Percentiles rank a stretch among this genome's conserved stretches.
phyloP scores from a whole-genome alignment of 2,113 vertebrate genomes.

The Tragelaphus scriptus region DNA sequence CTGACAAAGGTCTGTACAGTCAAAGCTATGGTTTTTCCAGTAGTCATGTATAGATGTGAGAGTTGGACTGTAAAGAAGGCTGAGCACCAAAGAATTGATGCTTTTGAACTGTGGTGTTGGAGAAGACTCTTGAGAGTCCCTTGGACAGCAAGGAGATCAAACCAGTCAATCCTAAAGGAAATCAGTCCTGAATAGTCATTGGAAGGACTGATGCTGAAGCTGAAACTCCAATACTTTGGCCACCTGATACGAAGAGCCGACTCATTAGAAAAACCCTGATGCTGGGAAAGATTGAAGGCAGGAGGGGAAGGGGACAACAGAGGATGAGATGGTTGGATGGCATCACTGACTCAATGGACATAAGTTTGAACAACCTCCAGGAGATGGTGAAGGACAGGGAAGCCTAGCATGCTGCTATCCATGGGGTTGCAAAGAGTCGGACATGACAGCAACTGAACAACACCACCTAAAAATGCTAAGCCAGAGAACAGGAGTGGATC shows the following conservation, averaged over 20 bases:
- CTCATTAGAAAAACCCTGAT: background rate
- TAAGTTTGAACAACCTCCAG: background rate
- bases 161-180: background rate
- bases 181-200: background rate
- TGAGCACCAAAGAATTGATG: background rate
- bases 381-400: background rate
- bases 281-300: background rate
- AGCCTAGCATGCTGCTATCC: background rate
- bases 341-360: background rate
- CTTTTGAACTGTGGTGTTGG: background rate
- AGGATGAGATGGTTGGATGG: background rate
- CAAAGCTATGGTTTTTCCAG: background rate
- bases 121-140: background rate
- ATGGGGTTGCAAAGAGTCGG: background rate
- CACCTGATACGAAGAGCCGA: background rate
- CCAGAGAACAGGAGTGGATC: background rate
- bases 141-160: background rate
- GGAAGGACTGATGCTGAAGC: background rate
- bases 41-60: background rate
- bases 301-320: background rate
- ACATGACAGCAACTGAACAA: background rate
- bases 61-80: background rate
- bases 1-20: background rate
- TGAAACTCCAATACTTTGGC: background rate
- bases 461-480: background rate